Base-by-base conservation (phyloP, 2,113 vertebrate genomes). In the Apeltes quadracus region DNA sequence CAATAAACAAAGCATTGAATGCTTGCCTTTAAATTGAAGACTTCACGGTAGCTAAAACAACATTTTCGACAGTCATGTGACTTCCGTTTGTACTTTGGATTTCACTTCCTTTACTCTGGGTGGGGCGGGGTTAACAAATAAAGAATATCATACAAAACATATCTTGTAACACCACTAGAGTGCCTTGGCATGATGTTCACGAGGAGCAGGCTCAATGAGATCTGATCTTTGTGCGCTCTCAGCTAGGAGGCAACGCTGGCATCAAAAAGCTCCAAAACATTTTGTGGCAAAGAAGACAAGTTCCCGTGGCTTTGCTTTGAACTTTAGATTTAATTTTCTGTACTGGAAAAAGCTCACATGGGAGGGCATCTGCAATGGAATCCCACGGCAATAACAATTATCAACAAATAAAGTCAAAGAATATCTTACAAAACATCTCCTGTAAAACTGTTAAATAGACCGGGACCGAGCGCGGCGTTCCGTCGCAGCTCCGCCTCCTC, bases 401-500 rank as follows among this genome's bases (percentile, higher is more conserved):
- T 95, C 94, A 95, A 98, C 96, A 97, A 96, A 97, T 95, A 96
- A 96, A 95, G 92, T 96, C 95, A 87, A 90, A 89, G 86, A 82
- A 84, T 78, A 95, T 95, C 91, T 87, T 95, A 96, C 94, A 95
- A 96, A 95, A 96, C 93, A 94, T 92, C 87, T 94, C 91, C 94
- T 90, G 93, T 96, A 98, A 97, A 95, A 96, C 95, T 98, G 95
- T 96, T 95, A 95, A 95, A 95, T 92, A 83, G 78, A 88, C 81
- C 44, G 48, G 23, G 76, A 88, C 84, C 81, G 67, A 65, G 54
- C 71, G 59, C 95, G 89, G 90, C 94, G 91, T 93, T 95, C 93
- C 93, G 94, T 87, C 92, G 32, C 5, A 34, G 32, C 32, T 34
- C 32, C 32, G 4, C 3, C 32, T 34, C 32, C 94, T 95, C 94